A percentile compares a stretch with the other conserved stretches of the same genome.
phyloP scores from a whole-genome alignment of 2,888 invertebrate genomes.

The Zeuzera pyrina region DNA sequence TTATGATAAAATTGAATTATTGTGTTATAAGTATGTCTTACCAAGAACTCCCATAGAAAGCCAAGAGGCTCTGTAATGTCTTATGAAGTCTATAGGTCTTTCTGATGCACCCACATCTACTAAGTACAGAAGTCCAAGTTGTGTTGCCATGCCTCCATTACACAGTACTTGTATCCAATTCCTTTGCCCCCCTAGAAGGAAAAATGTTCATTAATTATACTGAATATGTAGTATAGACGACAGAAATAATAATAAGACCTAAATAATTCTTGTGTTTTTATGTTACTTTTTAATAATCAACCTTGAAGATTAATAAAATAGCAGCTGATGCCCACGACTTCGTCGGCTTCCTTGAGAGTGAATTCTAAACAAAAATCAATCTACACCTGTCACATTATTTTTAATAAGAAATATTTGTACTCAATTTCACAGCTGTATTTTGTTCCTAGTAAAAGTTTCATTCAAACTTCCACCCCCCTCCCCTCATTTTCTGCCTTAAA shows the following conservation, averaged over 20 bases:
- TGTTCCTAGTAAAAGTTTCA: no score
- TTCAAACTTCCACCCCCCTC: no score
- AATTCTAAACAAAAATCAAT: no score
- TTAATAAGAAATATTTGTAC: no score
- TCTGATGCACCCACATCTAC: conserved; percentile 87
- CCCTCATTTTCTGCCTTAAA: no score
- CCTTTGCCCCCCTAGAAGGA: conserved; percentile 82
- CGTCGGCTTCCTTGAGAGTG: no score
- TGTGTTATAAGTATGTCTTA: conserved; percentile 23
- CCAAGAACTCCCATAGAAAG: conserved; percentile 84
- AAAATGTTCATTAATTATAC: conserved; percentile 2
- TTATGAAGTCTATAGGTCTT: conserved; percentile 82
- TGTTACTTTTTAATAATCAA: background rate
- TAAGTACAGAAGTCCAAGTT: conserved; percentile 83
- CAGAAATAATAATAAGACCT: no score
- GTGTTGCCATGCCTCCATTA: conserved; percentile 90
- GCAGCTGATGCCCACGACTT: no score
- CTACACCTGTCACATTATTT: no score
- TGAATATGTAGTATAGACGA: background rate
- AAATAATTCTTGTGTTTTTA: no score
- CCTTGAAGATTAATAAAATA: no score
- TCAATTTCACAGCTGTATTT: no score
- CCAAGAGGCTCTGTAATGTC: conserved; percentile 86
- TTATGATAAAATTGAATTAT: background rate
- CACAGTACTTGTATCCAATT: conserved; percentile 93